These are phyloP conservation scores for Keiferia lycopersicella DNA, from an alignment of 2,888 invertebrate genomes.

Conservation along the genomic window DNA sequence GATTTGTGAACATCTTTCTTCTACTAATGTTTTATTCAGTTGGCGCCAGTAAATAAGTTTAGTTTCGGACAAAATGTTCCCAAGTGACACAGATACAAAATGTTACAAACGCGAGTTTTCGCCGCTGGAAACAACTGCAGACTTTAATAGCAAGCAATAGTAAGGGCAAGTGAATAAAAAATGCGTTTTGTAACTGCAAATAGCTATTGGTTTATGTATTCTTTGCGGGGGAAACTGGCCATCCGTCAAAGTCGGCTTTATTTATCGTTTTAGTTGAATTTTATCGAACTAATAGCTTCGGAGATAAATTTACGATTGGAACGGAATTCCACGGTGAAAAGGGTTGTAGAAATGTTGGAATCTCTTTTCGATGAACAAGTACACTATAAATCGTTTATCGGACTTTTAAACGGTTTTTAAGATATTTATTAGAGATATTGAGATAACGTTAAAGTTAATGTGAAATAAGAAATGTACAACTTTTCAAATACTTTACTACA, in stretches of 20 bases:
- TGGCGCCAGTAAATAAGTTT: conserved; percentile 72
- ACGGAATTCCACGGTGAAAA: conserved; percentile 65
- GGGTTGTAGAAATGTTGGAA: conserved; percentile 53
- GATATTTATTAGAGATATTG: conserved; percentile 15
- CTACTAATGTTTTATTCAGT: conserved; percentile 72
- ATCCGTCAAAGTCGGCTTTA: conserved; percentile 79
- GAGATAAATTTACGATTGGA: conserved; percentile 79
- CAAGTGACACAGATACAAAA: conserved; percentile 75
- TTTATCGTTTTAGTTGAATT: conserved; percentile 81
- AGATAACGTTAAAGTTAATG: background rate
- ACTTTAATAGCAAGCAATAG: conserved; percentile 20
- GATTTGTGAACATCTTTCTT: conserved; percentile 60
- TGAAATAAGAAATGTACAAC: no score
- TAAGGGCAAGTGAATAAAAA: conserved; percentile 13
- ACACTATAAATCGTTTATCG: conserved; percentile 23
- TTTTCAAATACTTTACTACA: no score
- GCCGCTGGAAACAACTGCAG: background rate
- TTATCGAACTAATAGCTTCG: conserved; percentile 78
- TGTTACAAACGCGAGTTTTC: conserved; percentile 44
- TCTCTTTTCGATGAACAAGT: conserved; percentile 24
- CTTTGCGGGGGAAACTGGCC: conserved; percentile 73
- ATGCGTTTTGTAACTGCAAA: conserved; percentile 30
- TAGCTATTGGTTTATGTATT: conserved; percentile 51
- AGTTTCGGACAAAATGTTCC: conserved; percentile 78
- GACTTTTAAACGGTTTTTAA: conserved; percentile 19